phyloP scores from a whole-genome alignment of 2,797 vertebrate genomes.

The Esox lucius region DNA sequence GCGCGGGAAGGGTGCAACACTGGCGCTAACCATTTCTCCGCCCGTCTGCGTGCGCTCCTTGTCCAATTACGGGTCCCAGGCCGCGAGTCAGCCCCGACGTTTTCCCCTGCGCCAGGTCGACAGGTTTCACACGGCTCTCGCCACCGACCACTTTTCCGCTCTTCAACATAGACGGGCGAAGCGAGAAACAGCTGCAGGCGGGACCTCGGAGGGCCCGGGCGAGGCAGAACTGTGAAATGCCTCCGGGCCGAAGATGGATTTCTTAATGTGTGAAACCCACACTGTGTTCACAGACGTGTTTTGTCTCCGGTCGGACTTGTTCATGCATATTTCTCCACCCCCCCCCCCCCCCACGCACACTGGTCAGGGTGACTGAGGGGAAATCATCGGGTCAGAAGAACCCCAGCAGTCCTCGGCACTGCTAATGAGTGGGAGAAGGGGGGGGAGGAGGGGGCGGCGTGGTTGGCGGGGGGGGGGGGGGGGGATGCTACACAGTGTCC shows the following conservation, averaged over 20 bases:
- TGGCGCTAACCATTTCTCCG: background rate
- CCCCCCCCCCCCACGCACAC: constrained; percentile 33
- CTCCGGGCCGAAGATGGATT: constrained; percentile 69
- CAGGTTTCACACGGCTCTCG: constrained; percentile 54
- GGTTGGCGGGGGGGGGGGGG: background rate
- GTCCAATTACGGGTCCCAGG: constrained; percentile 33
- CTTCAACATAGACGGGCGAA: constrained; percentile 65
- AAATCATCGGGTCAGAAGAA: constrained; percentile 59
- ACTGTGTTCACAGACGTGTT: constrained; percentile 68
- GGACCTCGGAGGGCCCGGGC: constrained; percentile 66
- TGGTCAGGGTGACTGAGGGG: constrained; percentile 32
- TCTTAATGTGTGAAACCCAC: constrained; percentile 74
- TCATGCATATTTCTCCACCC: constrained; percentile 46
- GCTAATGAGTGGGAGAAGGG: constrained; percentile 33
- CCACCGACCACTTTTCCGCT: constrained; percentile 54
- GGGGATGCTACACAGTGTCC: constrained; percentile 58
- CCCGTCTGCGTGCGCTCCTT: background rate
- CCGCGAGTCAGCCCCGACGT: constrained; percentile 38
- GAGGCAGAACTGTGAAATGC: constrained; percentile 73
- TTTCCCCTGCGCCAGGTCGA: constrained; percentile 51
- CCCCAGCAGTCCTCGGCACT: constrained; percentile 45
- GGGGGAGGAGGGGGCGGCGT: no score
- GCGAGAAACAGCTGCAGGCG: constrained; percentile 70
- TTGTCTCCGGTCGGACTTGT: constrained; percentile 65
- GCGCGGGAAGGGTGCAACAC: background rate